Conservation (phyloP, 2,888 invertebrate genomes). For the Drosophila sordidula region DNA sequence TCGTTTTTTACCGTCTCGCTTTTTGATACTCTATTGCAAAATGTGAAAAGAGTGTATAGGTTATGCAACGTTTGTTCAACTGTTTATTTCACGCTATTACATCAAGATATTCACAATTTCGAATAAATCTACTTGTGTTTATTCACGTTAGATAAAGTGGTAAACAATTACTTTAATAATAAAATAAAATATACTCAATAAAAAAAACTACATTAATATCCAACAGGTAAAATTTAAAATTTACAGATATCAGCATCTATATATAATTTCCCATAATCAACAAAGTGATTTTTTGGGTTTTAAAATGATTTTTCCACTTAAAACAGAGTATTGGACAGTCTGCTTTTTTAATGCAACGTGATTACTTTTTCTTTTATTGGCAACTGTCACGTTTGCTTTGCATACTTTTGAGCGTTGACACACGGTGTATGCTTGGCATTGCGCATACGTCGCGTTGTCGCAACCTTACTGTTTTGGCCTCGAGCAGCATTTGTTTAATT, state of each 20-base stretch:
- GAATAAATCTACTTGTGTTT: too few species aligned
- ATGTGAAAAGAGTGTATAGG: background rate
- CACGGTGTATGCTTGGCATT: slow-evolving; percentile 38
- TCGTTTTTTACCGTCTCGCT: slow-evolving; percentile 1
- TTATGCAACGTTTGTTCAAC: too few species aligned
- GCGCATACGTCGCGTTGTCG: slow-evolving; percentile 46
- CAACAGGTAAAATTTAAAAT: too few species aligned
- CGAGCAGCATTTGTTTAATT: slow-evolving; percentile 64
- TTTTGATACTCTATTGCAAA: background rate
- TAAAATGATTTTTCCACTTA: background rate
- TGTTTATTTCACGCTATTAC: background rate
- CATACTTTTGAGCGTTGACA: slow-evolving; percentile 58
- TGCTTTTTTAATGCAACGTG: background rate
- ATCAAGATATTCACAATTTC: too few species aligned
- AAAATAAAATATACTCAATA: too few species aligned
- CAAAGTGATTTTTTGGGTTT: too few species aligned
- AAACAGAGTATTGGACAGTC: slow-evolving; percentile 3
- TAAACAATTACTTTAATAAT: too few species aligned
- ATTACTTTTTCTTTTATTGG: slow-evolving; percentile 23
- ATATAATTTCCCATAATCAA: too few species aligned
- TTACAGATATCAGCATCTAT: too few species aligned
- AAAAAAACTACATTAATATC: too few species aligned
- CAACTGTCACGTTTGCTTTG: slow-evolving; percentile 61
- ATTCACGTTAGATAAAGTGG: too few species aligned
- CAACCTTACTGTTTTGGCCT: slow-evolving; percentile 32